Percentiles rank a stretch among this genome's conserved stretches.
phyloP scores from a whole-genome alignment of 2,113 vertebrate genomes.

The Raja brachyura region DNA sequence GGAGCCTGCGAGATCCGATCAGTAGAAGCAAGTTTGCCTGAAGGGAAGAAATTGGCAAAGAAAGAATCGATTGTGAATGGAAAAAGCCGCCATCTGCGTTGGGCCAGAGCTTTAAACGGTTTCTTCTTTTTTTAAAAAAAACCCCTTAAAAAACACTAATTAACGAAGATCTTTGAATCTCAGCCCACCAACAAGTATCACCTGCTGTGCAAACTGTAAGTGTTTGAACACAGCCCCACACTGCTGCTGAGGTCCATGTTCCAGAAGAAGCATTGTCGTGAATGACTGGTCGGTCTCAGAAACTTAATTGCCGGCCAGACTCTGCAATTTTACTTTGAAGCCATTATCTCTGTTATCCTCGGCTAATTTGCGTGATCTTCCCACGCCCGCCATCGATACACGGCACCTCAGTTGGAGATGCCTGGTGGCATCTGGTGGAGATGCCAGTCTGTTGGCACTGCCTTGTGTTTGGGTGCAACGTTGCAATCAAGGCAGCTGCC shows the following conservation, averaged over 20 bases:
- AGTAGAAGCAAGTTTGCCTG: not conserved
- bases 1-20: not conserved
- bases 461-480: not conserved
- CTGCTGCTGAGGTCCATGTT: not conserved
- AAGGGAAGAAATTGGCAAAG: conserved; percentile 31
- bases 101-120: conserved; percentile 15
- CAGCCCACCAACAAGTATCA: conserved; percentile 2
- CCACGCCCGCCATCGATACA: not conserved
- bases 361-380: not conserved
- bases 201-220: not conserved
- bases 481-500: not conserved
- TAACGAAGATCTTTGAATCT: conserved; percentile 4
- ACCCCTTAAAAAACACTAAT: conserved; percentile 18
- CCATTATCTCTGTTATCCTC: not conserved
- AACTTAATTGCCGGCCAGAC: not conserved
- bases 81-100: conserved; percentile 25
- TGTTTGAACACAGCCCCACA: not conserved
- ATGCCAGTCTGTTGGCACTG: not conserved
- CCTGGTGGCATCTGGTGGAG: not conserved
- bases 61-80: conserved; percentile 30
- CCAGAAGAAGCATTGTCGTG: not conserved
- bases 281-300: not conserved
- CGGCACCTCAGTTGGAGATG: not conserved
- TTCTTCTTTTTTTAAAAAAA: conserved; percentile 9
- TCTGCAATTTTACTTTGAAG: conserved; percentile 2